These are phyloP conservation scores for Unio pictorum DNA, from an alignment of 2,888 invertebrate genomes.

Conservation along the genomic window DNA sequence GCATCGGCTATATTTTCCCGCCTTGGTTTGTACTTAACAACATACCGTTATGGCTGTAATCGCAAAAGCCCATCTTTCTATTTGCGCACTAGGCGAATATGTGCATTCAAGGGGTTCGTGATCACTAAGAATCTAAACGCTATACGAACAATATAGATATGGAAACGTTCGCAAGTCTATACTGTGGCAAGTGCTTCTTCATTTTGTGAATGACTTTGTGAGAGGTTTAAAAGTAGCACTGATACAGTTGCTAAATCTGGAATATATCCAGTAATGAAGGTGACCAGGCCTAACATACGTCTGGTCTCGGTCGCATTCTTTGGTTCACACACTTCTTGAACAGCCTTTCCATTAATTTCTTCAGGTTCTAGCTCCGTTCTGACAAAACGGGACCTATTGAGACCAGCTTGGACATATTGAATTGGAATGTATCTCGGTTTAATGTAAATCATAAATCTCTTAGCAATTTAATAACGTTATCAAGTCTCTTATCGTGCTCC, in stretches of 20 bases:
- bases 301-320: constrained; percentile 24
- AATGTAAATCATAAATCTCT: constrained; percentile 20
- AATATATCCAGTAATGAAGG: neutral
- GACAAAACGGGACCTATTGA: constrained; percentile 29
- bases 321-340: constrained; percentile 25
- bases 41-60: constrained; percentile 33
- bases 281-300: constrained; percentile 16
- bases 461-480: constrained; percentile 9
- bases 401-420: constrained; percentile 17
- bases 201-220: no score
- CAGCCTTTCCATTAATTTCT: constrained; percentile 19
- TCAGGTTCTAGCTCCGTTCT: constrained; percentile 16
- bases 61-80: constrained; percentile 48
- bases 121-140: no score
- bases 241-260: neutral
- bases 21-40: constrained; percentile 22
- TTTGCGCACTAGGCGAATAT: constrained; percentile 42
- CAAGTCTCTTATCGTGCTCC: constrained; percentile 26
- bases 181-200: no score
- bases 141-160: no score
- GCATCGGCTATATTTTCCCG: constrained; percentile 26
- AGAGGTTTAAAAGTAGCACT: no score
- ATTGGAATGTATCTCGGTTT: constrained; percentile 26
- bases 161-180: no score
- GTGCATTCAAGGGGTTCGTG: constrained; percentile 18